phyloP scores from a whole-genome alignment of 2,888 invertebrate genomes.

The Endotricha flammealis region DNA sequence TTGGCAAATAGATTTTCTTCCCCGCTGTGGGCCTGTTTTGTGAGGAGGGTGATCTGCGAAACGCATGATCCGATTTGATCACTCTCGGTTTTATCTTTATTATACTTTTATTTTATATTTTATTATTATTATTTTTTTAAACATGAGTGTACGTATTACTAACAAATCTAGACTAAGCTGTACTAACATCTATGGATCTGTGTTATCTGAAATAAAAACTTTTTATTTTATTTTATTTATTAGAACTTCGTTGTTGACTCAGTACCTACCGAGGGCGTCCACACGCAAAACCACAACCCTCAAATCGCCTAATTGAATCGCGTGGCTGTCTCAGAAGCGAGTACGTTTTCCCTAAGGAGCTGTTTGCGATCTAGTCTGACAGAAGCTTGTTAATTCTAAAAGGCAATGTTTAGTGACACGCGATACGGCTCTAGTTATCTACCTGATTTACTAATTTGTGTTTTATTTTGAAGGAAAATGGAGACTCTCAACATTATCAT shows the following conservation, averaged over 20 bases:
- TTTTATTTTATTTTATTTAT: background rate
- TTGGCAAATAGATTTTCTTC: too few relatives aligned
- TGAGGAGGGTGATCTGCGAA: too few relatives aligned
- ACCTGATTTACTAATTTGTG: background rate
- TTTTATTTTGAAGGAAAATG: background rate
- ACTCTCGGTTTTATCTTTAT: too few relatives aligned
- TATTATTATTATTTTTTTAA: too few relatives aligned
- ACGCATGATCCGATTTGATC: too few relatives aligned
- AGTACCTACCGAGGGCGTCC: slow-evolving; percentile 25
- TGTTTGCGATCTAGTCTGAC: slow-evolving; percentile 35
- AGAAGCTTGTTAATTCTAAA: slow-evolving; percentile 40
- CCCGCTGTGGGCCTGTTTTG: too few relatives aligned
- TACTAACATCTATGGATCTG: too few relatives aligned
- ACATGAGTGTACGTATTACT: too few relatives aligned
- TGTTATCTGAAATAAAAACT: too few relatives aligned
- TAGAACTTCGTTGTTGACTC: slow-evolving; percentile 25
- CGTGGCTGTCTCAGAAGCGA: slow-evolving; percentile 36
- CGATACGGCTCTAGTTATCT: slow-evolving; percentile 20
- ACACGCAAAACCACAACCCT: slow-evolving; percentile 46
- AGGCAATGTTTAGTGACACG: slow-evolving; percentile 37
- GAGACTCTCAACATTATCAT: too few relatives aligned
- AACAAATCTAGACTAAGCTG: too few relatives aligned
- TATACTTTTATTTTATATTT: too few relatives aligned
- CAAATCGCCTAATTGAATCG: slow-evolving; percentile 59
- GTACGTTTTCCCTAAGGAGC: slow-evolving; percentile 33